Base-by-base conservation (phyloP, 2,888 invertebrate genomes). In the Ptilodon capucinus region DNA sequence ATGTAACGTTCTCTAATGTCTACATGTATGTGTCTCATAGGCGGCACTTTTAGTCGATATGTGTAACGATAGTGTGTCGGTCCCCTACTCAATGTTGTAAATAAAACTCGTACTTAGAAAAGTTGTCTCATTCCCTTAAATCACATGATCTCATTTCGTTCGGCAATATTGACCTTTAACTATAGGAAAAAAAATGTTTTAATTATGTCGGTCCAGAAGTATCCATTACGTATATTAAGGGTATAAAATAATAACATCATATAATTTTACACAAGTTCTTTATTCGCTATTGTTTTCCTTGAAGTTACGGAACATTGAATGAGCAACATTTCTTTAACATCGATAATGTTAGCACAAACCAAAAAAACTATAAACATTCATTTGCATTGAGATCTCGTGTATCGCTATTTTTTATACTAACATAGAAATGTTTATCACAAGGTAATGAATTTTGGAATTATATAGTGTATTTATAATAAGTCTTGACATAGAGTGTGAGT, bases 51-150 rank as follows among this genome's bases (percentile, higher is more conserved):
- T 36, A 36, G 36, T 36, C 36, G 17, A 6, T 36, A n/a, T 36
- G 18, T 36, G 18, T 18, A 32, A 14, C 32, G 14, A 14, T 14
- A 14, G 7, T 14, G 4, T 36, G 14, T n/a, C 35, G 9, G 9
- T 54, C 48, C 53, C 23, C 47, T 32, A 30, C 32, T 14, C 13
- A 32, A 2, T 32, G 50, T 68, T 80, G 80, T 84, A 81, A 81
- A 81, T 83, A 83, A 82, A 83, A 73, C 50, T 75, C 74, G 81
- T 85, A 84, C 84, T 82, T 84, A 83, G 81, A 73, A 59, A 41
- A 44, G 50, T 60, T 43, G 60, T 70, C 71, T 60, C 48, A 48
- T 43, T 55, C 28, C 6, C 11, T n/a, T 32, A 23, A 11, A n/a
- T n/a, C n/a, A 41, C 25, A 7, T 7, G 9, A n/a, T 0, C 9